These are phyloP conservation scores for Geotrypetes seraphini DNA, from an alignment of 2,797 vertebrate genomes.

Conservation along the genomic window DNA sequence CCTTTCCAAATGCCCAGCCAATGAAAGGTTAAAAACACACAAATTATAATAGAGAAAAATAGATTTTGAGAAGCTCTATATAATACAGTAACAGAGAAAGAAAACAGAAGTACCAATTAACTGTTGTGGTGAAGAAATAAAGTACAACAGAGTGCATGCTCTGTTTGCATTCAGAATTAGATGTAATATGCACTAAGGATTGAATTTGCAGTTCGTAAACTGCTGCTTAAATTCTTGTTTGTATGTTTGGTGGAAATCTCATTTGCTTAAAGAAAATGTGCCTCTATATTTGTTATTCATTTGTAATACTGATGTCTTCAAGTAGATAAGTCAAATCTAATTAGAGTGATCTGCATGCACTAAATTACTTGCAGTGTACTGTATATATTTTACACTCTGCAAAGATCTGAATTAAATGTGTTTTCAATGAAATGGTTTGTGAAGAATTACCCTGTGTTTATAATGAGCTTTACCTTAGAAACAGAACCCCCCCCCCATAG, in stretches of 20 bases:
- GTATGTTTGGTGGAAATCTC: slow-evolving; percentile 40
- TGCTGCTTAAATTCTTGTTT: slow-evolving; percentile 41
- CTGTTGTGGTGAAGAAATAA: slow-evolving; percentile 37
- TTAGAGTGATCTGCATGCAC: slow-evolving; percentile 2
- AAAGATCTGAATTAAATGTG: too few species aligned
- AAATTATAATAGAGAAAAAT: slow-evolving; percentile 19
- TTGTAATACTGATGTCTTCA: slow-evolving; percentile 18
- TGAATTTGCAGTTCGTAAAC: slow-evolving; percentile 34
- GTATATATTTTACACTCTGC: too few species aligned
- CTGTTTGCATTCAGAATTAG: too few species aligned
- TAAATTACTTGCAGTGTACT: too few species aligned
- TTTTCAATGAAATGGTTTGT: too few species aligned
- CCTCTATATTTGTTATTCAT: slow-evolving; percentile 26
- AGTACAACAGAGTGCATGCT: slow-evolving; percentile 23
- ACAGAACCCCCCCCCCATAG: too few species aligned
- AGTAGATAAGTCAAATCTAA: neutral
- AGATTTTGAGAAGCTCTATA: slow-evolving; percentile 23
- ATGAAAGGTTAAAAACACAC: too few species aligned
- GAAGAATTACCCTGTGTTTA: too few species aligned
- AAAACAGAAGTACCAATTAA: slow-evolving; percentile 32
- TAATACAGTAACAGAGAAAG: slow-evolving; percentile 34
- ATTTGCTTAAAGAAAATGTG: slow-evolving; percentile 35
- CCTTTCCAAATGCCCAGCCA: too few species aligned
- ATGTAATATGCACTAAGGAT: slow-evolving; percentile 33
- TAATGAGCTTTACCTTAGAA: too few species aligned